These are phyloP conservation scores for Calephelis nemesis DNA, from an alignment of 1,140 invertebrate species.

Conservation along the genomic window DNA sequence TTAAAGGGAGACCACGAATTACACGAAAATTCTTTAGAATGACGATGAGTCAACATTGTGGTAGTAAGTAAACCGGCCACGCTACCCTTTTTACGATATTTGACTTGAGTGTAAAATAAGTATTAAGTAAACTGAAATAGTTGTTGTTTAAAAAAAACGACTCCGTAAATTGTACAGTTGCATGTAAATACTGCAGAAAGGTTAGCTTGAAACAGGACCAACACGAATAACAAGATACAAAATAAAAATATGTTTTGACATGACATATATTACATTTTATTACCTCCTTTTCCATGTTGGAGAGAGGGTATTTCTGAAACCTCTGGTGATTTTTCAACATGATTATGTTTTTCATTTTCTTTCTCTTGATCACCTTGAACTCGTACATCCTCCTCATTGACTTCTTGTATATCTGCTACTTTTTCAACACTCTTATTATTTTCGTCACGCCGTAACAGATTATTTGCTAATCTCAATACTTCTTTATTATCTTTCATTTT, in stretches of 20 bases:
- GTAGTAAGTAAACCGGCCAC: too few species aligned
- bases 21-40: too few species aligned
- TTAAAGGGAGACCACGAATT: too few species aligned
- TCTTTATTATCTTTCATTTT: slow-evolving; percentile 73
- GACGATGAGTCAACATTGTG: too few species aligned
- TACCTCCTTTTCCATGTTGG: neutral
- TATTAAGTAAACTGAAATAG: too few species aligned
- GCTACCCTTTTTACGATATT: too few species aligned
- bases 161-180: too few species aligned
- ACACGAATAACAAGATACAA: neutral
- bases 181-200: too few species aligned
- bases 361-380: slow-evolving; percentile 52
- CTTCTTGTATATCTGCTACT: slow-evolving; percentile 31
- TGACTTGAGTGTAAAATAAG: too few species aligned
- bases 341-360: slow-evolving; percentile 22
- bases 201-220: too few species aligned
- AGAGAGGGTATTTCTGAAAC: slow-evolving; percentile 13
- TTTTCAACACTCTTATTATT: slow-evolving; percentile 37
- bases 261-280: neutral
- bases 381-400: slow-evolving; percentile 40
- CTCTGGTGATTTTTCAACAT: slow-evolving; percentile 18
- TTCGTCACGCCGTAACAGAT: slow-evolving; percentile 56
- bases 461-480: slow-evolving; percentile 65
- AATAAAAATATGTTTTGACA: neutral
- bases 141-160: too few species aligned